Percentiles rank a stretch among this genome's conserved stretches.
These are phyloP conservation scores for Aphelinus atriplicis DNA, from an alignment of 1,140 invertebrate species.

Conservation along the genomic window DNA sequence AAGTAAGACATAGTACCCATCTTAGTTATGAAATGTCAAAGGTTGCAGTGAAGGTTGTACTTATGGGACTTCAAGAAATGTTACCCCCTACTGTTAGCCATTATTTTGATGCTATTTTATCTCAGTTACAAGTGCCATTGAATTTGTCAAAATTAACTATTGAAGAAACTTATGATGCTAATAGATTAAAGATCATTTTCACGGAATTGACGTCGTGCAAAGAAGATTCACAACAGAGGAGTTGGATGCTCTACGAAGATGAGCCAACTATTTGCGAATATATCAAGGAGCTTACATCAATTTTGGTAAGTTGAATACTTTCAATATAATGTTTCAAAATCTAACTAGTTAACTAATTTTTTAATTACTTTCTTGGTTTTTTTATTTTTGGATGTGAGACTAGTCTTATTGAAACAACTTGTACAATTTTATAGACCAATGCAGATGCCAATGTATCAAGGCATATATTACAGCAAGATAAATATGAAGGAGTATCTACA, in stretches of 20 bases:
- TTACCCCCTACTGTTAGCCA: constrained; percentile 69
- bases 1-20: constrained; percentile 83
- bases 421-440: constrained; percentile 74
- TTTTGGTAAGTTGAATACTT: constrained; percentile 73
- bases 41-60: constrained; percentile 82
- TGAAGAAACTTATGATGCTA: constrained; percentile 79
- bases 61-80: constrained; percentile 72
- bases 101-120: constrained; percentile 69
- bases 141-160: constrained; percentile 71
- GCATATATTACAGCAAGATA: constrained; percentile 79
- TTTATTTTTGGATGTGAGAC: not conserved
- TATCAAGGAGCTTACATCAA: constrained; percentile 84
- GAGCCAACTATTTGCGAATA: constrained; percentile 85
- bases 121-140: constrained; percentile 68
- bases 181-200: constrained; percentile 82
- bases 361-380: not conserved
- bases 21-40: constrained; percentile 88
- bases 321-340: not conserved
- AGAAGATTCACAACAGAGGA: constrained; percentile 92
- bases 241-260: constrained; percentile 93
- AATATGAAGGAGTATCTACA: constrained; percentile 79
- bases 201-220: constrained; percentile 85
- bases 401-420: not conserved
- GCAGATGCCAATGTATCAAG: constrained; percentile 83
- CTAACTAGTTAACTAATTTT: constrained; percentile 24